Percentiles rank a stretch among this genome's conserved stretches.
phyloP scores from a whole-genome alignment of 2,797 vertebrate genomes.

The Cynodonichthys magdalenae region DNA sequence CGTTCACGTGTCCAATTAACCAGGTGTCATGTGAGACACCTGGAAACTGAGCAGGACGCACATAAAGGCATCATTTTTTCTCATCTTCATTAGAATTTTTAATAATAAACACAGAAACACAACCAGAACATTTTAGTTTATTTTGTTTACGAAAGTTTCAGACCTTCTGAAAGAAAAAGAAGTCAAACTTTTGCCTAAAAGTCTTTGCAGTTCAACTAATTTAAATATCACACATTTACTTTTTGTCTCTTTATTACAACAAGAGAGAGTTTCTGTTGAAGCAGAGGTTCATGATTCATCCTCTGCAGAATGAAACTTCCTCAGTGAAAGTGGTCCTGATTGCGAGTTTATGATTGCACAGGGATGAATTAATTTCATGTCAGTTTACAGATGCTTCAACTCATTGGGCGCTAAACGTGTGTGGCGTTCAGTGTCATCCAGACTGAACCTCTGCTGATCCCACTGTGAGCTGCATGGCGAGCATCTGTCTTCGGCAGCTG shows the following conservation, averaged over 20 bases:
- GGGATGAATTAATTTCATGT: conserved; percentile 35
- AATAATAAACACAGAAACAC: not conserved
- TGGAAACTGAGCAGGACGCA: conserved; percentile 9
- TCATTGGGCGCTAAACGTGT: conserved; percentile 22
- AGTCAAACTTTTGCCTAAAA: conserved; percentile 3
- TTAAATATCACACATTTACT: conserved; percentile 55
- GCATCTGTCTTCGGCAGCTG: conserved; percentile 69
- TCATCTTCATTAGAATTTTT: not conserved
- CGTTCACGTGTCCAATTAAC: conserved; percentile 48
- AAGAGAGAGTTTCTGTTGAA: conserved; percentile 15
- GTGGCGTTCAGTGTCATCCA: conserved; percentile 46
- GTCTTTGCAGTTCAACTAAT: conserved; percentile 29
- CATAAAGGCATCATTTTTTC: not conserved
- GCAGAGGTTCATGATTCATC: conserved; percentile 5
- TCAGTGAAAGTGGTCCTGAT: conserved; percentile 37
- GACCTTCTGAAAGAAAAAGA: not conserved
- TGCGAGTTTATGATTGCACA: conserved; percentile 26
- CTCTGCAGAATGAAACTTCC: conserved; percentile 4
- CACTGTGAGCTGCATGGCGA: conserved; percentile 39
- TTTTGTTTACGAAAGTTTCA: conserved; percentile 10
- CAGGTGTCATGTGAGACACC: conserved; percentile 25
- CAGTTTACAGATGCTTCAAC: conserved; percentile 38
- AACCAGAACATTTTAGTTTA: not conserved
- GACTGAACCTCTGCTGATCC: conserved; percentile 60
- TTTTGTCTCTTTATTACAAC: conserved; percentile 4